Evolutionary conservation across 2,797 vertebrate species (phyloP), one percentile per base, ranked within the genome.

Genomic region (Chelonia mydas): DNA sequence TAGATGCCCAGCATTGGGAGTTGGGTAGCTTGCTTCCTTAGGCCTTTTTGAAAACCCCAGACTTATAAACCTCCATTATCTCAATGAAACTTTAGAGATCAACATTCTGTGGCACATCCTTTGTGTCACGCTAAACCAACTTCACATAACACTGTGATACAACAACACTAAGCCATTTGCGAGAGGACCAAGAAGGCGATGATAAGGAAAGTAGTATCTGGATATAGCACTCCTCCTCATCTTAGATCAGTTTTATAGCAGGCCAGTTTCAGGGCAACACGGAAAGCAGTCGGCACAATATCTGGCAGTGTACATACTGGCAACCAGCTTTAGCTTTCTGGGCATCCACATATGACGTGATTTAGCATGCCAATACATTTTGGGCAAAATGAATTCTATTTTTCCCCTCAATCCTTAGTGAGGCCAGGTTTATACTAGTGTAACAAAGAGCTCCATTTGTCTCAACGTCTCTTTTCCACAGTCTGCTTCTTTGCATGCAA

Each of bases 401-500:
- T 93, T 88, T 74, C 41, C 9, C 50, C 41, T 86, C 55, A 7
- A 21, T 78, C 28, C 81, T 89, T 83, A 68, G 19, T 50, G 87
- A 94, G 49, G 68, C 83, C 78, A 89, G 12, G 37, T 37, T 91
- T 27, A 59, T 10, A 3, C 50, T 81, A 31, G 33, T 17, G 2
- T 55, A 74, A 37, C 3, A 74, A 0, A 81, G 74, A 89, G 72
- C 45, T 28, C 27, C 77, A 45, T 80, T 6, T 84, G 86, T 90
- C 81, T 33, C 54, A 87, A 84, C 83, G 49, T 16, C 17, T 6
- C 23, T 41, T 86, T 54, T 95, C 51, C 88, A 78, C 16, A 33
- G 3, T 90, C 81, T 94, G n/a, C 53, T 88, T 51, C 76, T 92
- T 89, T 90, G 19, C 41, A 27, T 86, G 84, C 83, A 90, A 89